Evolutionary conservation across 2,888 invertebrate species (phyloP).

Genomic region (Lampropteryx suffumata): DNA sequence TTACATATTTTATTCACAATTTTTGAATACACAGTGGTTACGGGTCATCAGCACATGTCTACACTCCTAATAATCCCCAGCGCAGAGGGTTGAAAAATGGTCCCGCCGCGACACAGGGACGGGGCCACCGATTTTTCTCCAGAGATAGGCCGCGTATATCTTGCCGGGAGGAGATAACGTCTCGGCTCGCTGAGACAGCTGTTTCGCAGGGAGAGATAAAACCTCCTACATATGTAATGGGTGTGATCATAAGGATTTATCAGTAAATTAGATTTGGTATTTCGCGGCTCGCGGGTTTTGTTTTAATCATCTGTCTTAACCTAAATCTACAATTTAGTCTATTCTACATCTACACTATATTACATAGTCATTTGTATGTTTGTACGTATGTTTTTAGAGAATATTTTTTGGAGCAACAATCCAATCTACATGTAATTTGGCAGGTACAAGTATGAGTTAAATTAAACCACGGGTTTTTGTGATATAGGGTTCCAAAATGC

Average conservation of each 20-base stretch:
- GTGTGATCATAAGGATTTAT: conserved; percentile 30
- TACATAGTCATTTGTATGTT: too few relatives aligned
- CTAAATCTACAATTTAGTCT: too few relatives aligned
- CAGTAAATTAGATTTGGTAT: conserved; percentile 27
- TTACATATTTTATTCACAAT: neutral
- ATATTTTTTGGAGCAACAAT: too few relatives aligned
- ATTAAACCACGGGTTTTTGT: too few relatives aligned
- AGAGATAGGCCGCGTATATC: conserved; percentile 61
- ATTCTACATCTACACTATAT: too few relatives aligned
- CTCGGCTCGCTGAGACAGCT: conserved; percentile 49
- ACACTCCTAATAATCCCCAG: conserved; percentile 51
- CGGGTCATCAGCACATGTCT: conserved; percentile 46
- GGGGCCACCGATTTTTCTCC: conserved; percentile 64
- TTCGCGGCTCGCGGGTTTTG: neutral
- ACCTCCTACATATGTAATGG: conserved; percentile 27
- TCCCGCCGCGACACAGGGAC: conserved; percentile 54
- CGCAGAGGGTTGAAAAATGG: conserved; percentile 56
- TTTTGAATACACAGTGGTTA: conserved; percentile 29
- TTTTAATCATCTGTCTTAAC: too few relatives aligned
- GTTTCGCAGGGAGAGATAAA: conserved; percentile 39
- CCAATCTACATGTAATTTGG: too few relatives aligned
- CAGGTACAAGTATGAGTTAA: too few relatives aligned
- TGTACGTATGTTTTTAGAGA: too few relatives aligned
- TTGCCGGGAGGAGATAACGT: conserved; percentile 49
- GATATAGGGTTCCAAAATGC: too few relatives aligned